These are phyloP conservation scores for Progne subis DNA, from an alignment of 2,113 vertebrate genomes.

Conservation along the genomic window DNA sequence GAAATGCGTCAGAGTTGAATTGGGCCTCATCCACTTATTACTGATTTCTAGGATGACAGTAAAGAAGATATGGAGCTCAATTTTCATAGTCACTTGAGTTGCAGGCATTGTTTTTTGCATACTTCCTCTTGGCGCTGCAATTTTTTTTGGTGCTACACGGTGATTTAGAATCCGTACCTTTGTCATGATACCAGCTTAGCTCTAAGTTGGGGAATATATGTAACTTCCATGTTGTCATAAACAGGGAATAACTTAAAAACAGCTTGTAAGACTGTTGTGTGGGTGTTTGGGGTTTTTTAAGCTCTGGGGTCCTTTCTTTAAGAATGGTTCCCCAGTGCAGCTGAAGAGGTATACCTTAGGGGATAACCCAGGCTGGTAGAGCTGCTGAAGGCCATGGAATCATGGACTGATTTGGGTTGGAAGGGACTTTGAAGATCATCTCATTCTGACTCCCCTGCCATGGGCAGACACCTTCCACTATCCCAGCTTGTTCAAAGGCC, in stretches of 20 bases:
- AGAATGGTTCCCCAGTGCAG: not conserved
- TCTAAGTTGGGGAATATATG: fast-evolving
- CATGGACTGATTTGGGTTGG: not conserved
- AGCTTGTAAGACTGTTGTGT: not conserved
- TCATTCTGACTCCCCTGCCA: not conserved
- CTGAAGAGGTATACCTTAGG: not conserved
- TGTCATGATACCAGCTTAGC: not conserved
- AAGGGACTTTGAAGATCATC: not conserved
- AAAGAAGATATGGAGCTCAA: not conserved
- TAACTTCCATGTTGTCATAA: not conserved
- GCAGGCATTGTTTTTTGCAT: fast-evolving
- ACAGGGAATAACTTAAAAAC: not conserved
- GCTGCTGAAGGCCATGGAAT: not conserved
- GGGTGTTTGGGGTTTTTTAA: not conserved
- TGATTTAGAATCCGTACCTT: not conserved
- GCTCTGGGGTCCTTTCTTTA: not conserved
- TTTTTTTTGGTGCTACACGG: not conserved
- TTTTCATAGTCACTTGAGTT: not conserved
- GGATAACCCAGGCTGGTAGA: not conserved
- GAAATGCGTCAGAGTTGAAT: not conserved
- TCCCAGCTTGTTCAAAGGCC: not conserved
- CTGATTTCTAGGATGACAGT: not conserved
- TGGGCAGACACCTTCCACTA: not conserved
- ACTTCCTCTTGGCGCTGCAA: not conserved
- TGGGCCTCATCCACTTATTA: not conserved